A percentile compares a stretch with the other conserved stretches of the same genome.
These are phyloP conservation scores for Mesocricetus auratus DNA, from an alignment of 2,113 vertebrate species.

Conservation along the genomic window DNA sequence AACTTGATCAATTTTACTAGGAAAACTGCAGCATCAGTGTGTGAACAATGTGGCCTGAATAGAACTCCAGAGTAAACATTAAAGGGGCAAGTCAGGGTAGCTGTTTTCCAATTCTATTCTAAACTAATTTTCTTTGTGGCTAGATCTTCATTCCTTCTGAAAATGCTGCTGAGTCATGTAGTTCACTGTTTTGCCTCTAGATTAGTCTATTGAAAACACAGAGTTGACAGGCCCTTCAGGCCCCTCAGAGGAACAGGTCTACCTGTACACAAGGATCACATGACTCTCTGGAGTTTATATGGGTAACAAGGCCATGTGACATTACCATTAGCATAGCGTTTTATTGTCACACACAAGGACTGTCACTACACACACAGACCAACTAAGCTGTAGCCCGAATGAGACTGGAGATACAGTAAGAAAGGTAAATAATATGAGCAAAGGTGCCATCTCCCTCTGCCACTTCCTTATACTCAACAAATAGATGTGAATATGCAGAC, in stretches of 20 bases:
- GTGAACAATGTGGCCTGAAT: background rate
- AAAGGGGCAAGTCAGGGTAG: background rate
- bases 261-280: too few relatives aligned
- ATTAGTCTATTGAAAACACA: background rate
- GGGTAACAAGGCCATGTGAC: background rate
- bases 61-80: background rate
- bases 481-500: fast-evolving
- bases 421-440: background rate
- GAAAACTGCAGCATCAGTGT: background rate
- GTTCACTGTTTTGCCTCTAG: background rate
- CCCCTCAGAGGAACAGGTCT: background rate
- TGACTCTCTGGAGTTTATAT: background rate
- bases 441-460: background rate
- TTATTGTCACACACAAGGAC: background rate
- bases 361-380: background rate
- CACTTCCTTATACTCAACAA: background rate
- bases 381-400: background rate
- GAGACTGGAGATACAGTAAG: background rate
- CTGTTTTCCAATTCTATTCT: background rate
- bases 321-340: background rate
- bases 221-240: background rate
- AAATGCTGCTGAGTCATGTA: background rate
- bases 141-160: background rate
- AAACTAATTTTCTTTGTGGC: background rate
- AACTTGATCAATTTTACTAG: background rate